phyloP scores from a whole-genome alignment of 1,140 invertebrate species.

The Bursaphelenchus mucronatus region DNA sequence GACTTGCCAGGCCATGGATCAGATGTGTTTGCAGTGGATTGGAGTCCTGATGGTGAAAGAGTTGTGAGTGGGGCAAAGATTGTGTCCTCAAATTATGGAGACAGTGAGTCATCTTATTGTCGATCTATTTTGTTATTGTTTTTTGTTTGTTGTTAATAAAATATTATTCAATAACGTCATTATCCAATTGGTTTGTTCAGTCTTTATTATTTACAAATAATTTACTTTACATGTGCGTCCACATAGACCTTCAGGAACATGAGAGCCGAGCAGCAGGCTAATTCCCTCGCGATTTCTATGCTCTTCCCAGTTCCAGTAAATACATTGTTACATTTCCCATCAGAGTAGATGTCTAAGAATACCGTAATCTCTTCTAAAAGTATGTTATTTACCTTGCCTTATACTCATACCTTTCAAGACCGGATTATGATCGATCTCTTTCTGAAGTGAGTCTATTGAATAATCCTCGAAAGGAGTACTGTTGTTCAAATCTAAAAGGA shows the following conservation, averaged over 20 bases:
- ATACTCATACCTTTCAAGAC: not conserved
- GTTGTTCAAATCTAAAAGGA: slow-evolving; percentile 2
- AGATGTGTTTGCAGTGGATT: slow-evolving; percentile 96
- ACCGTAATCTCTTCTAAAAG: not conserved
- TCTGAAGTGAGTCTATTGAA: not conserved
- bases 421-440: not conserved
- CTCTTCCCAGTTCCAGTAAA: not conserved
- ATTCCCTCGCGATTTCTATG: not conserved
- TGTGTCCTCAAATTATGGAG: slow-evolving; percentile 85
- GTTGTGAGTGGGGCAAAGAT: slow-evolving; percentile 98
- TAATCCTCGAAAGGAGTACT: not conserved
- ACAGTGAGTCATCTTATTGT: slow-evolving; percentile 29
- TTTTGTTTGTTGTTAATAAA: no score
- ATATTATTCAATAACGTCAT: no score
- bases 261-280: no score
- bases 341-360: not conserved
- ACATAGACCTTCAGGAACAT: no score
- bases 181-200: no score
- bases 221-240: no score
- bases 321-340: not conserved
- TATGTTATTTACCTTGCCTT: not conserved
- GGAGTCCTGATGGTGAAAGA: slow-evolving; percentile 88
- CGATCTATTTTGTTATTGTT: no score
- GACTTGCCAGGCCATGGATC: slow-evolving; percentile 98
- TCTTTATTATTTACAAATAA: no score